Base-by-base conservation (phyloP, 1,140 invertebrate species). In the Apis dorsata region DNA sequence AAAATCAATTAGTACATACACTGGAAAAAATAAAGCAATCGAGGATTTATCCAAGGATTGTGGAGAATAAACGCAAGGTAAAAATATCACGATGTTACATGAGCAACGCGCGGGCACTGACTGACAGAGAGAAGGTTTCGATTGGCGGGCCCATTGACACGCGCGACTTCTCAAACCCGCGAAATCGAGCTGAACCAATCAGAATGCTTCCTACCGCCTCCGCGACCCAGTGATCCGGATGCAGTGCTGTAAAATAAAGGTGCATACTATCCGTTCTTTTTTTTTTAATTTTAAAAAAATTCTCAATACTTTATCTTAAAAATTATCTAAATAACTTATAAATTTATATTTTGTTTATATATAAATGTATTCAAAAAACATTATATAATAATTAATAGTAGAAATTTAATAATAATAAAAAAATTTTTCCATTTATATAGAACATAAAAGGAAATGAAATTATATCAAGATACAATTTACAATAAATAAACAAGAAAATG, bases 81-180 rank as follows among this genome's bases (percentile, higher is more conserved):
- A 57, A 10, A 79, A 5, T 19, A 11, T 34, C 19, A 69, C 71
- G 76, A 85, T 44, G 62, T 70, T 75, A 53, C 57, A 17, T 69
- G n/a, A 76, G 68, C 72, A 74, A 88, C 87, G 86, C 86, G 86
- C 55, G 76, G 83, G 76, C 79, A 80, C 79, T 71, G 76, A 88
- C 87, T 88, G 83, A 88, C 86, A 49, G 55, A 34, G 34, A 74
- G 59, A 53, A 69, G 63, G 59, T 28, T 83, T n/a, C 85, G 81
- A 86, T 86, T 87, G 77, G 85, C 73, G 85, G 71, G 66, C 81
- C 81, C 74, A 73, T 78, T 82, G 73, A 62, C 75, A 75, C 79
- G 82, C 83, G 82, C 86, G 82, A 74, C 77, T 87, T 83, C 71
- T 79, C 85, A 69, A 88, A 87, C 82, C 85, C 86, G 85, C 82